phyloP scores from a whole-genome alignment of 1,140 invertebrate species.

The Drosophila sp. region DNA sequence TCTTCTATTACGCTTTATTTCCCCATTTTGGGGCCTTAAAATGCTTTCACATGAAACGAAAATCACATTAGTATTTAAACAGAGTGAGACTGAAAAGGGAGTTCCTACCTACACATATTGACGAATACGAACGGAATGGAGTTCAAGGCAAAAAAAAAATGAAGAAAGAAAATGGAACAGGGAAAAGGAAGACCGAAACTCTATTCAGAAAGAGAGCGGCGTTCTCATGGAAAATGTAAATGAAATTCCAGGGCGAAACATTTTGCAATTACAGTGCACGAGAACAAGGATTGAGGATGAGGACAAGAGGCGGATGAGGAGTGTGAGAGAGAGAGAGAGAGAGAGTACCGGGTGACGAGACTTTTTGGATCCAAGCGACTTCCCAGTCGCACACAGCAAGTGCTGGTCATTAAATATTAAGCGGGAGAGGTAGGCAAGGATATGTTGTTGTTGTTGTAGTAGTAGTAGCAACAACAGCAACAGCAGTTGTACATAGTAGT shows the following conservation, averaged over 20 bases:
- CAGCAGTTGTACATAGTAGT: conserved; percentile 14
- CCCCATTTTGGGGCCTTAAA: conserved; percentile 40
- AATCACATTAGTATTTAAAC: conserved; percentile 53
- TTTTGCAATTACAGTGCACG: conserved; percentile 63
- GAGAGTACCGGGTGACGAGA: not conserved
- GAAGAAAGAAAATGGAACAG: not conserved
- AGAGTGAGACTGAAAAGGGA: conserved; percentile 12
- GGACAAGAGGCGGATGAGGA: not conserved
- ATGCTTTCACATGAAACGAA: conserved; percentile 65
- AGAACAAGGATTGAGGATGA: conserved; percentile 4
- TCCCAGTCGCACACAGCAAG: conserved; percentile 2
- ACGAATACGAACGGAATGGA: not conserved
- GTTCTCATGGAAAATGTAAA: conserved; percentile 68
- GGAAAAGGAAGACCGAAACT: conserved; percentile 14
- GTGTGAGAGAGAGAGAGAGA: too few species aligned
- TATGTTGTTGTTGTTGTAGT: not conserved
- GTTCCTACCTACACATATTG: conserved; percentile 11
- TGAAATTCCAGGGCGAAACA: conserved; percentile 67
- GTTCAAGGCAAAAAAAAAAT: conserved; percentile 15
- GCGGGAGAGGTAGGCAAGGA: conserved; percentile 25
- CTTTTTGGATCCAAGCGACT: not conserved
- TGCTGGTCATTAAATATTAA: conserved; percentile 71
- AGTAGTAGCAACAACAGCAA: not conserved
- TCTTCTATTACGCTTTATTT: conserved; percentile 4
- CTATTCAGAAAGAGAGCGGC: conserved; percentile 29